Percentiles rank a stretch among this genome's conserved stretches.
Conservation (phyloP, 2,797 vertebrate genomes). For the Gymnocypris eckloni region DNA sequence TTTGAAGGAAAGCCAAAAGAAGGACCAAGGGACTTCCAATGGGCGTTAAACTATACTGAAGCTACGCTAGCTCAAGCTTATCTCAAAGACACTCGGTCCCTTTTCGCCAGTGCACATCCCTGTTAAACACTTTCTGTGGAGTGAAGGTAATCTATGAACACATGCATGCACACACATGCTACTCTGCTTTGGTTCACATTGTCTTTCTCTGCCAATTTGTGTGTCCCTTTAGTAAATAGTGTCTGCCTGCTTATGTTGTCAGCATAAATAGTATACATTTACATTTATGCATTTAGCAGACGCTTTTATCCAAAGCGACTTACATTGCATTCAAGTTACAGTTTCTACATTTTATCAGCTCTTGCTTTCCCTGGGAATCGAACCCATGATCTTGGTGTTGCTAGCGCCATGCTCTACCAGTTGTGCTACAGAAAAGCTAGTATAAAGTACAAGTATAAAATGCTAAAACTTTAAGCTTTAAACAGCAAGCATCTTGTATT, state of each 20-base stretch:
- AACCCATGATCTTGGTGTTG: too few relatives aligned
- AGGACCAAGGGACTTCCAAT: conserved; percentile 19
- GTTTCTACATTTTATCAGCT: too few relatives aligned
- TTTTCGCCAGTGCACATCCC: not conserved
- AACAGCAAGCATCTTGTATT: not conserved
- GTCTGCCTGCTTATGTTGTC: conserved; percentile 31
- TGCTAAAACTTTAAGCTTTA: not conserved
- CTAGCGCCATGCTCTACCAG: too few relatives aligned
- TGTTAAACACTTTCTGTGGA: conserved; percentile 9
- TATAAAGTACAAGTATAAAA: not conserved
- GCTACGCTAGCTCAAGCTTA: conserved; percentile 33
- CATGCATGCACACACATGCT: conserved; percentile 18
- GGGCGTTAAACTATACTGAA: conserved; percentile 9
- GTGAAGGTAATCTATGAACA: conserved; percentile 31
- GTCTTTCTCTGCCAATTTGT: conserved; percentile 34
- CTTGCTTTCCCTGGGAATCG: too few relatives aligned
- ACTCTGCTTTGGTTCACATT: conserved; percentile 4
- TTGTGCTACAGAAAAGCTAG: too few relatives aligned
- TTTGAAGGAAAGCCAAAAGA: conserved; percentile 55
- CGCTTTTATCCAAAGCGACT: too few relatives aligned
- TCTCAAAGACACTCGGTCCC: conserved; percentile 19
- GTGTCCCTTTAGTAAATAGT: not conserved
- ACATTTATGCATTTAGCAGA: too few relatives aligned
- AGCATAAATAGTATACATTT: conserved; percentile 1
- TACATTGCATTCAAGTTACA: too few relatives aligned